Evolutionary conservation across 2,888 invertebrate genomes (phyloP).

Genomic region (Phyllotreta striolata): DNA sequence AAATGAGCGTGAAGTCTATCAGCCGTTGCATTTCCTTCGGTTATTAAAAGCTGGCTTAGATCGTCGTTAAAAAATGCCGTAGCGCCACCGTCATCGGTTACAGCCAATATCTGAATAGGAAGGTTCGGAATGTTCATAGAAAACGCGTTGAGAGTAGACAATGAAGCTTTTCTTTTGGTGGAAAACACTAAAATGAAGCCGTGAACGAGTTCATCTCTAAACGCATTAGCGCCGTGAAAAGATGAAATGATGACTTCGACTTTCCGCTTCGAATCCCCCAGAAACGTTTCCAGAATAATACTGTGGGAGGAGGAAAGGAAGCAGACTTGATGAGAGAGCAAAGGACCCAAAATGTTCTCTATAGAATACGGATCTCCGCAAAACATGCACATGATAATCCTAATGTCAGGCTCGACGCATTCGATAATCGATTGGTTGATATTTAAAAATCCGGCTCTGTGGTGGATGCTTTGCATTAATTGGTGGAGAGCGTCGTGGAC

Average conservation of each 20-base stretch:
- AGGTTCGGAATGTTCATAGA: slow-evolving; percentile 92
- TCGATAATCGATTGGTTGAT: slow-evolving; percentile 79
- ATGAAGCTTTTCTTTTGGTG: slow-evolving; percentile 91
- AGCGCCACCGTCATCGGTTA: slow-evolving; percentile 89
- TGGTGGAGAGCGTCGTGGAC: slow-evolving; percentile 78
- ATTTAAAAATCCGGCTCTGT: slow-evolving; percentile 77
- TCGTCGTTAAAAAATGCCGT: slow-evolving; percentile 91
- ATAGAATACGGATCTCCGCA: slow-evolving; percentile 94
- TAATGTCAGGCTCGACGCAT: slow-evolving; percentile 84
- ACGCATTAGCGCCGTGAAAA: slow-evolving; percentile 93
- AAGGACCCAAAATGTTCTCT: slow-evolving; percentile 87
- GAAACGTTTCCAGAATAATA: slow-evolving; percentile 89
- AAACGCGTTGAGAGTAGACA: slow-evolving; percentile 92
- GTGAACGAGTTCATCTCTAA: slow-evolving; percentile 90
- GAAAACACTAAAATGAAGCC: slow-evolving; percentile 96
- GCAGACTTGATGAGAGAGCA: slow-evolving; percentile 87
- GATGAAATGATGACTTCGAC: slow-evolving; percentile 92
- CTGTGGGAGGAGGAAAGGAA: slow-evolving; percentile 86
- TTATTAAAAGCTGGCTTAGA: slow-evolving; percentile 87
- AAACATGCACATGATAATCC: slow-evolving; percentile 95
- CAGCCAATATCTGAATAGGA: slow-evolving; percentile 92
- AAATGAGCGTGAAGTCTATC: slow-evolving; percentile 90
- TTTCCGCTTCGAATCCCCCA: slow-evolving; percentile 88
- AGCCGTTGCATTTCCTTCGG: slow-evolving; percentile 92
- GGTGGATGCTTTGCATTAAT: slow-evolving; percentile 78